Percentiles rank a stretch among this genome's conserved stretches.
These are phyloP conservation scores for Platyscapa corneri DNA, from an alignment of 1,140 invertebrate genomes.

Conservation along the genomic window DNA sequence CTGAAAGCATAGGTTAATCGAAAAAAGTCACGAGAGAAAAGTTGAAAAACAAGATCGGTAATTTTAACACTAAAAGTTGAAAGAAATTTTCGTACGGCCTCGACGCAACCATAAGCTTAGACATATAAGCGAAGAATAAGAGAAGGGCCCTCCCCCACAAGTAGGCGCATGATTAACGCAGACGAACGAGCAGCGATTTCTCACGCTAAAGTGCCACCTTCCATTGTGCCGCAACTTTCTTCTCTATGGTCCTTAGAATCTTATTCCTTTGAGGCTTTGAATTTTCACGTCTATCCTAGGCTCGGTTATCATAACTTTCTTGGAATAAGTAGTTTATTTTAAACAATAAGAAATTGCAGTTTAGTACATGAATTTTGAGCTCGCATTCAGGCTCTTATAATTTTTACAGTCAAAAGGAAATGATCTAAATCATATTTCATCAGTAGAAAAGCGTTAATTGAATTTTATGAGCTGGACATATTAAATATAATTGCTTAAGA, in stretches of 20 bases:
- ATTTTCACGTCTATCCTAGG: neutral
- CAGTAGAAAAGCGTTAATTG: neutral
- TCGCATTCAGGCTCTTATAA: too few species aligned
- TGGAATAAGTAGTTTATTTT: neutral
- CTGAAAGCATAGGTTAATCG: neutral
- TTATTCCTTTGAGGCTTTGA: slow-evolving; percentile 37
- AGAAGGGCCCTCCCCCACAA: too few species aligned
- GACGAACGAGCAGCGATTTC: slow-evolving; percentile 40
- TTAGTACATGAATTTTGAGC: too few species aligned
- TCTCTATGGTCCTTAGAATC: slow-evolving; percentile 9
- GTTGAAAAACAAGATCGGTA: neutral
- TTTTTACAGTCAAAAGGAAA: too few species aligned
- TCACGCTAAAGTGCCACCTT: slow-evolving; percentile 34
- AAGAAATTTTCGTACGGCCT: neutral
- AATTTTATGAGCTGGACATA: neutral
- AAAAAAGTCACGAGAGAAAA: neutral
- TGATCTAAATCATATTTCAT: neutral
- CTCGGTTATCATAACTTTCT: neutral
- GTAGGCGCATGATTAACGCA: slow-evolving; percentile 41
- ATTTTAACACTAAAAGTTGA: neutral
- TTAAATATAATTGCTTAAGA: neutral
- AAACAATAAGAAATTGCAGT: neutral
- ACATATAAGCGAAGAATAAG: neutral
- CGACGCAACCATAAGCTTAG: neutral
- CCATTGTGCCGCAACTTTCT: slow-evolving; percentile 22